Evolutionary conservation across 1,140 invertebrate genomes (phyloP).

Genomic region (Drosophila miranda): DNA sequence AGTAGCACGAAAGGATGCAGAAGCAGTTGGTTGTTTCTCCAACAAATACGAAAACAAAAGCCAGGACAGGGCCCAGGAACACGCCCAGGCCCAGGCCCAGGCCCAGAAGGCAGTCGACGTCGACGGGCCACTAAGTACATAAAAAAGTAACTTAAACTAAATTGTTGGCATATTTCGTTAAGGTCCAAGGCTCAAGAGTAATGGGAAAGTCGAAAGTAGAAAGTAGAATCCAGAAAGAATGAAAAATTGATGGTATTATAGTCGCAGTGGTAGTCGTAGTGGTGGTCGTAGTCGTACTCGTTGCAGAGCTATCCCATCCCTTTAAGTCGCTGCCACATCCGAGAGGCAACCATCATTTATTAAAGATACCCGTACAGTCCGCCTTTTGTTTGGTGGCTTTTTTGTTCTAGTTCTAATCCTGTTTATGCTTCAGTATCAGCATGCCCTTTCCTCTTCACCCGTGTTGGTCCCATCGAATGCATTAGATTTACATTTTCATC

Average conservation of each 20-base stretch:
- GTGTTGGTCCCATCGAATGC: constrained; percentile 36
- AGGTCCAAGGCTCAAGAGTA: constrained; percentile 59
- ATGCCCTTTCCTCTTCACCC: not conserved
- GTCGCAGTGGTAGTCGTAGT: not conserved
- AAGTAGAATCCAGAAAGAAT: constrained; percentile 48
- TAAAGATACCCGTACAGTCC: too few species aligned
- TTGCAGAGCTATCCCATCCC: too few species aligned
- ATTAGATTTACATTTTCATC: constrained; percentile 76
- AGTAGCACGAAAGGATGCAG: too few species aligned
- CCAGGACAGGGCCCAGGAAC: constrained; percentile 20
- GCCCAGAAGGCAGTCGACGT: too few species aligned
- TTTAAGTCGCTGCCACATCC: not conserved
- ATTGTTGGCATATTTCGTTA: constrained; percentile 79
- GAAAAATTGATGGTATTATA: constrained; percentile 49
- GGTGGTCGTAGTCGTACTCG: not conserved
- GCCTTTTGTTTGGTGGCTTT: not conserved
- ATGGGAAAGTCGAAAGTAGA: constrained; percentile 14
- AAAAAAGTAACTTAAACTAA: constrained; percentile 76
- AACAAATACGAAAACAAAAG: constrained; percentile 26
- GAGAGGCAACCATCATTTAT: too few species aligned
- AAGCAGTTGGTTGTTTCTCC: too few species aligned
- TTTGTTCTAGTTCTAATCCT: constrained; percentile 26
- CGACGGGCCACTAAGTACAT: constrained; percentile 66
- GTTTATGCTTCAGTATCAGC: constrained; percentile 28
- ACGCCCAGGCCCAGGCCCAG: too few species aligned